Evolutionary conservation across 2,888 invertebrate species (phyloP).

Genomic region (Sphinx pinastri): DNA sequence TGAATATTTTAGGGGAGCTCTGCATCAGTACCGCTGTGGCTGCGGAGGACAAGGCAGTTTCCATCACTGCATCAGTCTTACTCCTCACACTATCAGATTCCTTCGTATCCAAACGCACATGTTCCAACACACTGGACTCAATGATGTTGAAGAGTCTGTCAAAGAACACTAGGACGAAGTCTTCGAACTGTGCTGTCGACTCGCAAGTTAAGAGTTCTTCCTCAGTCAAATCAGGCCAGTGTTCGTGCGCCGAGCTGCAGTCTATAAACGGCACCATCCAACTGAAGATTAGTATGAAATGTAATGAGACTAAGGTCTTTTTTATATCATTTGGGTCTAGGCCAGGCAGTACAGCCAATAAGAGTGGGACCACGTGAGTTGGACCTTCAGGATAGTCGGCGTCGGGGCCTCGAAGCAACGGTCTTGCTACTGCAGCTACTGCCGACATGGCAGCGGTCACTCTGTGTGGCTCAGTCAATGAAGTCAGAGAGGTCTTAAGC

Average conservation of each 20-base stretch:
- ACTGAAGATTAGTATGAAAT: conserved; percentile 90
- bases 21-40: conserved; percentile 88
- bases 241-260: conserved; percentile 89
- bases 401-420: conserved; percentile 82
- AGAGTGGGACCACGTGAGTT: conserved; percentile 90
- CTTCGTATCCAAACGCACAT: conserved; percentile 86
- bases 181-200: conserved; percentile 93
- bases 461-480: conserved; percentile 94
- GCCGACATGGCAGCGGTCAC: conserved; percentile 89
- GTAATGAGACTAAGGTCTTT: conserved; percentile 90
- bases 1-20: conserved; percentile 86
- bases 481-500: conserved; percentile 91
- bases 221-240: conserved; percentile 88
- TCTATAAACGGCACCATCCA: conserved; percentile 93
- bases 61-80: conserved; percentile 88
- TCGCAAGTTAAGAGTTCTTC: conserved; percentile 90
- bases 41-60: conserved; percentile 87
- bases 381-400: conserved; percentile 89
- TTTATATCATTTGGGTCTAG: conserved; percentile 95
- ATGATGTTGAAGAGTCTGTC: conserved; percentile 90
- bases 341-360: conserved; percentile 92
- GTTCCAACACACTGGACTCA: conserved; percentile 88
- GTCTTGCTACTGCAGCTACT: conserved; percentile 87
- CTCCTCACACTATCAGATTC: conserved; percentile 85
- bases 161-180: conserved; percentile 93